Base-by-base conservation (phyloP, 2,888 invertebrate genomes). In the Melinopterus prodromus region DNA sequence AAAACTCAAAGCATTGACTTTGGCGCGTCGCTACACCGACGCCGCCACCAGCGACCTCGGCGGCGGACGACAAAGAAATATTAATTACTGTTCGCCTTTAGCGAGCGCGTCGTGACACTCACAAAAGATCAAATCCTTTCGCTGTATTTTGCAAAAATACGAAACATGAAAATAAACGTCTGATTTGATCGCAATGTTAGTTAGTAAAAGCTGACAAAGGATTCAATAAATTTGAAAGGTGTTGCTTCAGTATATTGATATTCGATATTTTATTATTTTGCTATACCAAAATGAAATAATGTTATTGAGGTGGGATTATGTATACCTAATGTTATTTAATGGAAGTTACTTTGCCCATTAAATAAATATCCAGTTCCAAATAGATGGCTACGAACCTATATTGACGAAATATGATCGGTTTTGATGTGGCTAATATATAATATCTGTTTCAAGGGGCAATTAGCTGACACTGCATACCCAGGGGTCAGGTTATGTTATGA, bases 1-100 rank as follows among this genome's bases (percentile, higher is more conserved):
- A 82, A 82, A 83, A 82, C 81, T 81, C 79, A 80, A 81, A 81
- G 53, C 53, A 53, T 53, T 53, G 53, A 53, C 53, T 7, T 12
- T 6, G 53, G 9, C 7, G 12, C 53, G 53, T 53, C 53, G 53
- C 53, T 7, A 53, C 53, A 12, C 53, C 53, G 53, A 53, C 53
- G 12, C 53, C 53, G 53, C 53, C 7, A 53, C 53, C 53, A 53
- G 9, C 53, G 12, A 53, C 53, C 3, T 53, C 53, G 53, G 9
- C 53, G 53, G 53, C 12, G 53, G 12, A 53, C 53, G 7, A 53
- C 53, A 53, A 53, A 53, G 9, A 12, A 7, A 53, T 3, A 53
- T 53, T 53, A 53, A 53, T 53, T 53, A 53, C 53, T 53, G 53
- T 53, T 53, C 1, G 7, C 53, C 53, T 53, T 7, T 53, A 53